Conservation (phyloP, 2,888 invertebrate species). For the Timandra comae region DNA sequence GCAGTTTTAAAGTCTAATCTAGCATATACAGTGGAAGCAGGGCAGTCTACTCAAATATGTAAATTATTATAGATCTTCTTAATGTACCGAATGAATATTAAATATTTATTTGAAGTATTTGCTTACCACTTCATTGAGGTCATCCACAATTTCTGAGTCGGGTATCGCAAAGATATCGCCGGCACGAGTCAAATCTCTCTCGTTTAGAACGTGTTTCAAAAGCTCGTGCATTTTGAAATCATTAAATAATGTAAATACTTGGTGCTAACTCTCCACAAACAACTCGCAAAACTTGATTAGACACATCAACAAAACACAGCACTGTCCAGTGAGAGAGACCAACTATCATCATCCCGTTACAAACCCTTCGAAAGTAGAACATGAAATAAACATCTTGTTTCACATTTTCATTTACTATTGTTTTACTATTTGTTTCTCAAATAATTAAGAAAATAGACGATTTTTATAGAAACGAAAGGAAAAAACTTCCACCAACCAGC, state of each 20-base stretch:
- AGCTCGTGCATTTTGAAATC: constrained; percentile 88
- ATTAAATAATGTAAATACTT: too few species aligned
- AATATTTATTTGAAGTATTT: too few species aligned
- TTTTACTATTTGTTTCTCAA: background rate
- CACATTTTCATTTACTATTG: too few species aligned
- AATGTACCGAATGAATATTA: too few species aligned
- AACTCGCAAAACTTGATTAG: constrained; percentile 25
- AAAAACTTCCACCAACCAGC: too few species aligned
- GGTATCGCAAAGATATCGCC: constrained; percentile 93
- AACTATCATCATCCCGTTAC: constrained; percentile 17
- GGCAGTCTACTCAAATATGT: too few species aligned
- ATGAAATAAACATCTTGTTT: too few species aligned
- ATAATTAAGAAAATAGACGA: too few species aligned
- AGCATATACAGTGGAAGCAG: too few species aligned
- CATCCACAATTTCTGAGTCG: constrained; percentile 90
- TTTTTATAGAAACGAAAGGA: too few species aligned
- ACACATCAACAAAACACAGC: constrained; percentile 34
- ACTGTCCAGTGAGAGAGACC: constrained; percentile 7
- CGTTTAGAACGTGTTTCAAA: constrained; percentile 91
- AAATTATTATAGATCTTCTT: too few species aligned
- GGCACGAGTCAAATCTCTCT: constrained; percentile 92
- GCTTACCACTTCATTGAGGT: constrained; percentile 89
- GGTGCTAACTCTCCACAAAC: constrained; percentile 22
- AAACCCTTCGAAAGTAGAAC: background rate
- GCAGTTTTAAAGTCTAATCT: too few species aligned